A percentile compares a stretch with the other conserved stretches of the same genome.
Evolutionary conservation across 1,140 invertebrate species (phyloP).

Genomic region (Aphaenogaster floridana): DNA sequence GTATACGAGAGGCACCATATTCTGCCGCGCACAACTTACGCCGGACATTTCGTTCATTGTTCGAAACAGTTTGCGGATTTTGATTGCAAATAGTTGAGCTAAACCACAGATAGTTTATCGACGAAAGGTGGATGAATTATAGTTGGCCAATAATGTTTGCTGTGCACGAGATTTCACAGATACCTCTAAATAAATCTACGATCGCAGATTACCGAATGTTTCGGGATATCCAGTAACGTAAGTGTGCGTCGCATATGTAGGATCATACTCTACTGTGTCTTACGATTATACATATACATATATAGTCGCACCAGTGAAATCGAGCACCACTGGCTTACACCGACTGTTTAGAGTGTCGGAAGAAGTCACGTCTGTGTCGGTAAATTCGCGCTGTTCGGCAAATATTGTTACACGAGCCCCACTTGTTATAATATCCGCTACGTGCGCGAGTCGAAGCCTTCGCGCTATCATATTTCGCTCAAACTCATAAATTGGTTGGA

Average conservation of each 20-base stretch:
- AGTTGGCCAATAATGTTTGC: neutral
- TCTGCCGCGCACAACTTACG: neutral
- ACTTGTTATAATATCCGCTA: conserved; percentile 58
- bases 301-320: neutral
- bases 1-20: neutral
- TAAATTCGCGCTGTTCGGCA: conserved; percentile 51
- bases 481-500: neutral
- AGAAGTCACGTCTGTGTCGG: conserved; percentile 31
- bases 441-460: conserved; percentile 7
- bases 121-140: neutral
- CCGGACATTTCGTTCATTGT: conserved; percentile 22
- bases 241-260: neutral
- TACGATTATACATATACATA: neutral
- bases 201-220: neutral
- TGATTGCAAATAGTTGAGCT: neutral
- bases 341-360: neutral
- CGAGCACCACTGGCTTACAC: neutral
- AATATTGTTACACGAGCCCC: conserved; percentile 45
- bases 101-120: neutral
- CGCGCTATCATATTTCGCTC: conserved; percentile 23
- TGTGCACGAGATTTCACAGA: neutral
- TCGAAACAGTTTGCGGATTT: conserved; percentile 6
- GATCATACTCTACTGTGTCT: neutral
- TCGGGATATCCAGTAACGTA: conserved; percentile 14
- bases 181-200: neutral